phyloP scores from a whole-genome alignment of 2,113 vertebrate genomes.

The Melanerpes aurifrons region DNA sequence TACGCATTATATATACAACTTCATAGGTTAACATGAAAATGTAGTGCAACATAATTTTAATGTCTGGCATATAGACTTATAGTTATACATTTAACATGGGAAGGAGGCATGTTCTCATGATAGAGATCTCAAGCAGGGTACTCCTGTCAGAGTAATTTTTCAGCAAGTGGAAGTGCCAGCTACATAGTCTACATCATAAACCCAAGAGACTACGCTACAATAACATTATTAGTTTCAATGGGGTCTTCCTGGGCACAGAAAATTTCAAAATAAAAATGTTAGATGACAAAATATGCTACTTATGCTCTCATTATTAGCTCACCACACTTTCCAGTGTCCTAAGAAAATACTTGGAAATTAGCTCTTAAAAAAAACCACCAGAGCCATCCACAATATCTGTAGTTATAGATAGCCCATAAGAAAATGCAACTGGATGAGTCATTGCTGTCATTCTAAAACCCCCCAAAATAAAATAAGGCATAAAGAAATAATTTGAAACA shows the following conservation, averaged over 20 bases:
- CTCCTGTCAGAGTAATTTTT: background rate
- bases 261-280: background rate
- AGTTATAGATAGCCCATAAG: background rate
- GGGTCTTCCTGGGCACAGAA: background rate
- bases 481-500: background rate
- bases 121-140: background rate
- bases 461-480: background rate
- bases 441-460: slow-evolving; percentile 25
- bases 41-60: background rate
- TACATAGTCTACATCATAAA: background rate
- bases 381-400: background rate
- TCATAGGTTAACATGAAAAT: background rate
- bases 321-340: background rate
- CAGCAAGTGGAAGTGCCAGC: background rate
- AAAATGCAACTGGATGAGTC: slow-evolving; percentile 25
- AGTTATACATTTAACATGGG: background rate
- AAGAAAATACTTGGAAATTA: background rate
- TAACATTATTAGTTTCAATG: background rate
- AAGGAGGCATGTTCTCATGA: background rate
- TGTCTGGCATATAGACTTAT: background rate
- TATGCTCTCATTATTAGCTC: background rate
- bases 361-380: background rate
- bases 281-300: background rate
- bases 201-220: background rate
- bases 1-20: background rate